Percentiles rank a stretch among this genome's conserved stretches.
phyloP scores from a whole-genome alignment of 2,113 vertebrate species.

The Nerophis lumbriciformis region DNA sequence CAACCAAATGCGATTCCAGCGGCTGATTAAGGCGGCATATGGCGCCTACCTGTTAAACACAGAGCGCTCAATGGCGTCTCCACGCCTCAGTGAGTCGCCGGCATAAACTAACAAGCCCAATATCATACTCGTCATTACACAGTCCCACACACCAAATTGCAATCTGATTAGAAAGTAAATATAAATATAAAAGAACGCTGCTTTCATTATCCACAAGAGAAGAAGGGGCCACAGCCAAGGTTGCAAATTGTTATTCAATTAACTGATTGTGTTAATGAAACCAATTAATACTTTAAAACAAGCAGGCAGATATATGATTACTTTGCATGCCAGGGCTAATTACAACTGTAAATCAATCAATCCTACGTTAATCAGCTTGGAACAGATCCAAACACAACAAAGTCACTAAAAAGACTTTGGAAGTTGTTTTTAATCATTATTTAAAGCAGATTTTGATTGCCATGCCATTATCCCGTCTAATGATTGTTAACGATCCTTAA shows the following conservation, averaged over 20 bases:
- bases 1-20: slow-evolving; percentile 63
- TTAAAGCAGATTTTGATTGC: slow-evolving; percentile 62
- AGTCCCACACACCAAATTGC: slow-evolving; percentile 72
- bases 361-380: slow-evolving; percentile 66
- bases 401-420: slow-evolving; percentile 68
- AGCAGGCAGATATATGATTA: slow-evolving; percentile 67
- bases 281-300: slow-evolving; percentile 73
- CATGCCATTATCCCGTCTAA: slow-evolving; percentile 63
- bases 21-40: slow-evolving; percentile 68
- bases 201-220: slow-evolving; percentile 73
- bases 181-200: slow-evolving; percentile 51
- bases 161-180: slow-evolving; percentile 55
- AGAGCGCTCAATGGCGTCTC: slow-evolving; percentile 48
- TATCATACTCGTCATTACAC: slow-evolving; percentile 73
- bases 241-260: slow-evolving; percentile 75
- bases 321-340: slow-evolving; percentile 72
- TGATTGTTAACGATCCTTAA: slow-evolving; percentile 66
- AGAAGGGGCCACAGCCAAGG: slow-evolving; percentile 60
- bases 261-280: slow-evolving; percentile 74
- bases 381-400: slow-evolving; percentile 70
- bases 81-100: slow-evolving; percentile 59
- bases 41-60: slow-evolving; percentile 68
- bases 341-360: slow-evolving; percentile 73
- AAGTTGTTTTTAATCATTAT: slow-evolving; percentile 42
- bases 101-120: slow-evolving; percentile 66